These are phyloP conservation scores for Octonoba sinensis DNA, from an alignment of 2,888 invertebrate species.

Conservation along the genomic window DNA sequence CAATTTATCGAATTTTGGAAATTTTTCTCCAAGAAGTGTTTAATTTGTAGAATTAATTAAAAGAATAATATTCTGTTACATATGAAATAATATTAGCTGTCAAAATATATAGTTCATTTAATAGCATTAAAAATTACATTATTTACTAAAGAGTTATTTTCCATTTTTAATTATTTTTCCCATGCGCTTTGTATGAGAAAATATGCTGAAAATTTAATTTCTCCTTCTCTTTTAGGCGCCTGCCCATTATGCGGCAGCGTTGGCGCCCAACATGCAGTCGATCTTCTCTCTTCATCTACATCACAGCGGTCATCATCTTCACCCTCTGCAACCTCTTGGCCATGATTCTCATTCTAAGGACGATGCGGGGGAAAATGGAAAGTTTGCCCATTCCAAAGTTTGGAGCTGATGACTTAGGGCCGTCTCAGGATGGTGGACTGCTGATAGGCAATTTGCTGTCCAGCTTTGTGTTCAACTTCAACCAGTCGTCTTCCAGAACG, in stretches of 20 bases:
- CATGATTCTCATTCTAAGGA: slow-evolving; percentile 45
- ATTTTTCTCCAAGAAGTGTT: too few relatives aligned
- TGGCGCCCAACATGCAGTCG: slow-evolving; percentile 50
- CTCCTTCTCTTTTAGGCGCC: slow-evolving; percentile 20
- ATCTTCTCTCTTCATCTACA: slow-evolving; percentile 48
- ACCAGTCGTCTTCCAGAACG: slow-evolving; percentile 56
- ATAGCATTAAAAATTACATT: too few relatives aligned
- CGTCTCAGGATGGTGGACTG: slow-evolving; percentile 32
- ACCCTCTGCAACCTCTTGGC: slow-evolving; percentile 58
- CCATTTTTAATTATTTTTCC: too few relatives aligned
- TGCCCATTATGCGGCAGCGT: slow-evolving; percentile 59
- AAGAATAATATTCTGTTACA: too few relatives aligned
- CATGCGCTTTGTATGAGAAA: too few relatives aligned
- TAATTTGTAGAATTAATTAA: too few relatives aligned
- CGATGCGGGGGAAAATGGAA: slow-evolving; percentile 18
- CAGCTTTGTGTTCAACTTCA: slow-evolving; percentile 56
- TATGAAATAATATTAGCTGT: too few relatives aligned
- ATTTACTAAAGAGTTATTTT: too few relatives aligned
- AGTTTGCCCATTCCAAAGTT: slow-evolving; percentile 18
- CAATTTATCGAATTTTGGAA: too few relatives aligned
- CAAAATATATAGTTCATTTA: too few relatives aligned
- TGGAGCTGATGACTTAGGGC: background rate
- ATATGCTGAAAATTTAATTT: too few relatives aligned
- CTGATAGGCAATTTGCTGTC: slow-evolving; percentile 51
- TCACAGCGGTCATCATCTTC: slow-evolving; percentile 53